Percentiles rank a stretch among this genome's conserved stretches.
Conservation (phyloP, 2,888 invertebrate species). For the Alloplasta piceator region DNA sequence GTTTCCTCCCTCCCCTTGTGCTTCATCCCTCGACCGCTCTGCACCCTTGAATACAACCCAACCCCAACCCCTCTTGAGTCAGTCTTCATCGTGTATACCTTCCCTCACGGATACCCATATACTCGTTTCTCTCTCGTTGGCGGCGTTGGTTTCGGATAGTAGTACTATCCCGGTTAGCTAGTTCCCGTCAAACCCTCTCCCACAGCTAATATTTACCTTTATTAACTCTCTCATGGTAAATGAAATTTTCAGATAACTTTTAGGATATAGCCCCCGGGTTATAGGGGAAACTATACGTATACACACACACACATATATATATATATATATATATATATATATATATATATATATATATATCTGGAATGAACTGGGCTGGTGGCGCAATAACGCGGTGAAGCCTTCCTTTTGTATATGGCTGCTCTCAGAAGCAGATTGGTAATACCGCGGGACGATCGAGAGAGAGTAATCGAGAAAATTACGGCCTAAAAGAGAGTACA, state of each 20-base stretch:
- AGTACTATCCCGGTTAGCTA: slow-evolving; percentile 70
- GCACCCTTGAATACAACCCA: slow-evolving; percentile 10
- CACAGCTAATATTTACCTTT: slow-evolving; percentile 83
- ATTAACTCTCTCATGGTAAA: slow-evolving; percentile 83
- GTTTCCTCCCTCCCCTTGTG: slow-evolving; percentile 56
- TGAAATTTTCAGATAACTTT: slow-evolving; percentile 83
- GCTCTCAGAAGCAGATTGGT: slow-evolving; percentile 79
- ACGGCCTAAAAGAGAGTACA: slow-evolving; percentile 37
- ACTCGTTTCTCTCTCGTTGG: slow-evolving; percentile 29
- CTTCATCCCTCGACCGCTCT: slow-evolving; percentile 19
- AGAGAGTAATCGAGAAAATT: slow-evolving; percentile 22
- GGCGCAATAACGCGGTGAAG: slow-evolving; percentile 29
- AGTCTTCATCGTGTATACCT: slow-evolving; percentile 27
- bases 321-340: too few species aligned
- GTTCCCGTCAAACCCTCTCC: slow-evolving; percentile 80
- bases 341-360: too few species aligned
- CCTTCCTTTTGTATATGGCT: slow-evolving; percentile 67
- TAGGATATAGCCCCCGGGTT: slow-evolving; percentile 81
- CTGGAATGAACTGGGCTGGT: slow-evolving; percentile 63
- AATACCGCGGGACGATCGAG: slow-evolving; percentile 50
- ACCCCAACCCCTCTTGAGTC: slow-evolving; percentile 12
- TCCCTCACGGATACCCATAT: slow-evolving; percentile 30
- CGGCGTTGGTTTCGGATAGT: slow-evolving; percentile 70
- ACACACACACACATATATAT: too few species aligned
- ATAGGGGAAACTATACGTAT: slow-evolving; percentile 73